Conservation (phyloP, 1,140 invertebrate species). For the Philotrypesis tridentata region DNA sequence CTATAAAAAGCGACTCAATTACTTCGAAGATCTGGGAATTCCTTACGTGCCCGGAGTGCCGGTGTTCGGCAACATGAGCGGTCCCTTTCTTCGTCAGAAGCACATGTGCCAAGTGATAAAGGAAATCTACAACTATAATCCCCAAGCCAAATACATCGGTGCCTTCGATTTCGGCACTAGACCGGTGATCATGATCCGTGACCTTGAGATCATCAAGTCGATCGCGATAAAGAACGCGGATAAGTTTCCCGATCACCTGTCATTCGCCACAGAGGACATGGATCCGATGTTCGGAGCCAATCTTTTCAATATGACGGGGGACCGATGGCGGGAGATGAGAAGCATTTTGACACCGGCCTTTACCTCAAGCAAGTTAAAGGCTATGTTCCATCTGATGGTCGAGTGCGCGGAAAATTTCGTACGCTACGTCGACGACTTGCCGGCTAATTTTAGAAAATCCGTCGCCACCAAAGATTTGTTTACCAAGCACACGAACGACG, state of each 20-base stretch:
- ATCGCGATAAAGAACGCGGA: conserved; percentile 80
- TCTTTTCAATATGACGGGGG: conserved; percentile 72
- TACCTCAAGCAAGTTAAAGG: conserved; percentile 76
- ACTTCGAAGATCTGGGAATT: conserved; percentile 52
- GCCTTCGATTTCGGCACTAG: conserved; percentile 59
- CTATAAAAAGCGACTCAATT: conserved; percentile 27
- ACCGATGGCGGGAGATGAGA: conserved; percentile 76
- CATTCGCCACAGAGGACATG: conserved; percentile 64
- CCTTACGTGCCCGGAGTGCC: conserved; percentile 50
- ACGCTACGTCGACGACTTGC: not conserved
- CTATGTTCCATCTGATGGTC: conserved; percentile 72
- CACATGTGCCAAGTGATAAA: conserved; percentile 41
- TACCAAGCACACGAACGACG: conserved; percentile 68
- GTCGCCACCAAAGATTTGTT: conserved; percentile 60
- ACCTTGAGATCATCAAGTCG: conserved; percentile 57
- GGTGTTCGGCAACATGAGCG: conserved; percentile 52
- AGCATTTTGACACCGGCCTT: conserved; percentile 76
- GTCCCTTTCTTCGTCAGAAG: conserved; percentile 30
- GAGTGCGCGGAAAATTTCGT: conserved; percentile 62
- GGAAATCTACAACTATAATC: conserved; percentile 49
- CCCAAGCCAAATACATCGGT: conserved; percentile 56
- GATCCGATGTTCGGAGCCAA: conserved; percentile 74
- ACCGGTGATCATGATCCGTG: conserved; percentile 53
- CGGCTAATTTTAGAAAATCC: not conserved
- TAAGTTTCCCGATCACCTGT: conserved; percentile 75